These are phyloP conservation scores for Macrotus californicus DNA, from an alignment of 2,113 vertebrate species.

Conservation along the genomic window DNA sequence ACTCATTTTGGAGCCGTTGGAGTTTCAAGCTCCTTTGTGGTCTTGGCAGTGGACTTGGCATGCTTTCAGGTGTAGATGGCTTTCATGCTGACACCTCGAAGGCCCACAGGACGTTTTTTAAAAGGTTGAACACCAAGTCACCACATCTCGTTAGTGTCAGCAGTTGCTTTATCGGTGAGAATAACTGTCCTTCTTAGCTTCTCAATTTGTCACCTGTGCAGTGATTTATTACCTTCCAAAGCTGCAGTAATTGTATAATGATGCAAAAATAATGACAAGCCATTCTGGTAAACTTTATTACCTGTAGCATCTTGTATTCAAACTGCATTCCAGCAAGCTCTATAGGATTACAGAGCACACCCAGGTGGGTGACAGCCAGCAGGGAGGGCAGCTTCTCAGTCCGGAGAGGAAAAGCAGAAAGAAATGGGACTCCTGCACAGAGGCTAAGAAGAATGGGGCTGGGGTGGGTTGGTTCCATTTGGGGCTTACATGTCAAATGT, in stretches of 20 bases:
- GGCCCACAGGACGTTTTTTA: constrained; percentile 8
- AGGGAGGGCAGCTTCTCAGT: background rate
- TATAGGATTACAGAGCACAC: background rate
- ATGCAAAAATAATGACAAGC: constrained; percentile 72
- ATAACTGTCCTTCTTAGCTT: constrained; percentile 61
- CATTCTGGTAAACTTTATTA: constrained; percentile 66
- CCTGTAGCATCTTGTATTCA: constrained; percentile 53
- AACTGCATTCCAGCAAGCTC: background rate
- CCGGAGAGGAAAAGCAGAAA: background rate
- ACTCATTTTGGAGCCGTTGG: background rate
- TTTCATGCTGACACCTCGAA: background rate
- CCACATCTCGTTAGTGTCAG: constrained; percentile 53
- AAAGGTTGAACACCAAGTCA: constrained; percentile 53
- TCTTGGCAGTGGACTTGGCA: background rate
- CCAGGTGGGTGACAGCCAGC: background rate
- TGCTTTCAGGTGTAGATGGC: background rate
- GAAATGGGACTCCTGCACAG: background rate
- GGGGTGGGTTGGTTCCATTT: background rate
- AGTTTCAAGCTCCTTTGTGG: background rate
- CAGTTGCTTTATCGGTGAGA: constrained; percentile 62
- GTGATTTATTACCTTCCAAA: constrained; percentile 70
- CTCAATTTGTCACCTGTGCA: constrained; percentile 61
- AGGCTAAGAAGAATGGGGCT: background rate
- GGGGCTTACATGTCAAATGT: background rate
- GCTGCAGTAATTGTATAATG: constrained; percentile 66